Evolutionary conservation across 2,113 vertebrate genomes (phyloP).

Genomic region (Argyrosomus japonicus): DNA sequence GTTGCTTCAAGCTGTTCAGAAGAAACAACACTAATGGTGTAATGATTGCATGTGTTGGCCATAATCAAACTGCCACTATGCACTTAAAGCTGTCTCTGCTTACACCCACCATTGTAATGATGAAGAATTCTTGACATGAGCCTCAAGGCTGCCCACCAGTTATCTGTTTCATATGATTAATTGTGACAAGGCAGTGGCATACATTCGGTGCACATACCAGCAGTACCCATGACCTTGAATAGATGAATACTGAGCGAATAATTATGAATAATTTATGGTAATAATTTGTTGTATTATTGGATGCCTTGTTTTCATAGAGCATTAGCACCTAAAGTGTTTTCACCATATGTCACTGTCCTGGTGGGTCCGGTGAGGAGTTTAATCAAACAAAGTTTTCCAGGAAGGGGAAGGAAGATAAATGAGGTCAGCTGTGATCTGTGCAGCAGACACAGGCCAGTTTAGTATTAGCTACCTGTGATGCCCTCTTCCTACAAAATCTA

Average conservation of each 20-base stretch:
- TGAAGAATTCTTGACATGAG: conserved; percentile 58
- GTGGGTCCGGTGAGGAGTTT: background rate
- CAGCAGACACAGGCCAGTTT: background rate
- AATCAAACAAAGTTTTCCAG: conserved; percentile 20
- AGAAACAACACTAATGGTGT: conserved; percentile 32
- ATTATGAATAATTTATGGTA: conserved; percentile 66
- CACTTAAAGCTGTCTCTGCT: conserved; percentile 23
- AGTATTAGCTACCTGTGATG: no score
- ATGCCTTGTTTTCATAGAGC: conserved; percentile 44
- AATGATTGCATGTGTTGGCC: conserved; percentile 39
- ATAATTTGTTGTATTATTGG: conserved; percentile 61
- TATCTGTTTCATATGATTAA: conserved; percentile 48
- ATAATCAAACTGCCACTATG: conserved; percentile 38
- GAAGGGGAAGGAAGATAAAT: background rate
- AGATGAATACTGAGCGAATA: conserved; percentile 49
- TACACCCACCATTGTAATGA: conserved; percentile 47
- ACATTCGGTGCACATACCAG: conserved; percentile 36
- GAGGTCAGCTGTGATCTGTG: conserved; percentile 19
- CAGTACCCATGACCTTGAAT: conserved; percentile 57
- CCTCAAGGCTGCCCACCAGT: conserved; percentile 44
- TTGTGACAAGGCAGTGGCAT: conserved; percentile 54
- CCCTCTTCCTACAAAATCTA: no score
- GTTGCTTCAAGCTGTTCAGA: conserved; percentile 6
- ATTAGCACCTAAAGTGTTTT: conserved; percentile 50
- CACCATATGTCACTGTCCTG: conserved; percentile 32